These are phyloP conservation scores for Momotus momota DNA, from an alignment of 2,797 vertebrate species.

Conservation along the genomic window DNA sequence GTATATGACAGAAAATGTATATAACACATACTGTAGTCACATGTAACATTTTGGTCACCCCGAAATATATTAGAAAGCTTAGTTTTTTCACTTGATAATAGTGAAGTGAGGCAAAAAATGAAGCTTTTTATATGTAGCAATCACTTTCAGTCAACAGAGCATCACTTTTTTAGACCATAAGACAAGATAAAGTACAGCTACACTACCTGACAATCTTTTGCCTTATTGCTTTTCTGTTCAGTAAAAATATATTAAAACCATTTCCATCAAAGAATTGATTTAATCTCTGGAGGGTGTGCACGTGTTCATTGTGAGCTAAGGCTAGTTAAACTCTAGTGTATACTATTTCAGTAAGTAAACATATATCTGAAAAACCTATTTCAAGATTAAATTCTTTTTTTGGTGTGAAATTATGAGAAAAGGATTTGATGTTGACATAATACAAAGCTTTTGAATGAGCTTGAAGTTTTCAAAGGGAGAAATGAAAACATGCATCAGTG, in stretches of 20 bases:
- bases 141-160: background rate
- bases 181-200: background rate
- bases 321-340: background rate
- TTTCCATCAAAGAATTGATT: constrained; percentile 38
- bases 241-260: constrained; percentile 48
- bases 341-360: background rate
- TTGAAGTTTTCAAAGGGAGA: background rate
- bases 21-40: background rate
- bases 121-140: background rate
- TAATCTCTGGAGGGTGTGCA: constrained; percentile 19
- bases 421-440: background rate
- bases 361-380: background rate
- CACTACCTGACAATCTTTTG: background rate
- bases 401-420: background rate
- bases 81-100: background rate
- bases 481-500: background rate
- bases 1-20: background rate
- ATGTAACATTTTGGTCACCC: background rate
- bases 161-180: background rate
- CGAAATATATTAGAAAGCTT: background rate
- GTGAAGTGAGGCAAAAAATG: background rate
- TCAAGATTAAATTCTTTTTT: background rate
- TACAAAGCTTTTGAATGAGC: background rate
- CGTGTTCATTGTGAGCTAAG: background rate
- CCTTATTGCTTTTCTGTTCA: constrained; percentile 5